phyloP scores from a whole-genome alignment of 2,797 vertebrate genomes.

The Apogon talboti region DNA sequence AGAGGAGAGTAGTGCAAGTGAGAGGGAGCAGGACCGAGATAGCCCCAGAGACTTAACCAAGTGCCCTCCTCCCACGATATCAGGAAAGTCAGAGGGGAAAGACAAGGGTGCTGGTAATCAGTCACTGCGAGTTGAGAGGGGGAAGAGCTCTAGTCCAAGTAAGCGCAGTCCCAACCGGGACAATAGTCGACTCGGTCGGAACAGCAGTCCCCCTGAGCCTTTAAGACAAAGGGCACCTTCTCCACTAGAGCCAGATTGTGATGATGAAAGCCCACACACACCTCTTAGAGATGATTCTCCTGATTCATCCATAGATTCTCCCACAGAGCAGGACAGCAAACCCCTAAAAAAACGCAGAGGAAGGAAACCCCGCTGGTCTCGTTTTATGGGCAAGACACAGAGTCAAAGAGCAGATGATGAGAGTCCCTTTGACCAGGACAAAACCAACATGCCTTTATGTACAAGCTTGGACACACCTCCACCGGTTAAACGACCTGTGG shows the following conservation, averaged over 20 bases:
- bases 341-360: conserved; percentile 95
- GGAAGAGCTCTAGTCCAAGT: conserved; percentile 81
- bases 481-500: conserved; percentile 82
- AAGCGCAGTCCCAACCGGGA: conserved; percentile 82
- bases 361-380: conserved; percentile 92
- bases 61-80: conserved; percentile 62
- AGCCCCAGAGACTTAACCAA: conserved; percentile 80
- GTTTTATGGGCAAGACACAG: conserved; percentile 83
- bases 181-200: conserved; percentile 55
- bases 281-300: conserved; percentile 80
- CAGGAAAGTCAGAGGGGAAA: conserved; percentile 78
- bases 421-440: conserved; percentile 68
- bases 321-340: conserved; percentile 87
- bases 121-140: conserved; percentile 70
- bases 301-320: conserved; percentile 80
- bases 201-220: conserved; percentile 71
- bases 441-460: conserved; percentile 72
- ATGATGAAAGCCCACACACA: conserved; percentile 69
- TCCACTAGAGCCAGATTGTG: conserved; percentile 67
- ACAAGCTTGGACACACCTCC: conserved; percentile 66
- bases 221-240: conserved; percentile 75
- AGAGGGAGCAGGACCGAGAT: conserved; percentile 75
- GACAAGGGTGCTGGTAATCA: conserved; percentile 73
- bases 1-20: conserved; percentile 75
- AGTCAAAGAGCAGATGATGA: conserved; percentile 71